These are phyloP conservation scores for Xenopus laevis DNA, from an alignment of 2,113 vertebrate genomes.

Conservation along the genomic window DNA sequence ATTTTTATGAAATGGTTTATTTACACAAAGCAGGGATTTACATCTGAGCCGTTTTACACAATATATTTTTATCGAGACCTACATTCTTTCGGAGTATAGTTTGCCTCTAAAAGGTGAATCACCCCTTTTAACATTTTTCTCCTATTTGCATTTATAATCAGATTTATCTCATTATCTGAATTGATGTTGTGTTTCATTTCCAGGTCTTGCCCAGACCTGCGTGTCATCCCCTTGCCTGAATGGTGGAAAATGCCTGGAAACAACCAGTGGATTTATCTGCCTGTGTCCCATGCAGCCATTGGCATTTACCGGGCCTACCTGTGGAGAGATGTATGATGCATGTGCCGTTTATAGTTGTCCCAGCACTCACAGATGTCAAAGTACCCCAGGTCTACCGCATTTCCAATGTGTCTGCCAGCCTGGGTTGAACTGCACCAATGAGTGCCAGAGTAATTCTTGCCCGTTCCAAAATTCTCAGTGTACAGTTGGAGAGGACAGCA, in stretches of 20 bases:
- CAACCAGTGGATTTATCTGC: slow-evolving; percentile 66
- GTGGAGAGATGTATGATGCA: slow-evolving; percentile 67
- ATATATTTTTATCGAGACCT: too few relatives aligned
- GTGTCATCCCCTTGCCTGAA: slow-evolving; percentile 74
- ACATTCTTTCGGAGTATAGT: too few relatives aligned
- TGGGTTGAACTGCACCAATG: slow-evolving; percentile 52
- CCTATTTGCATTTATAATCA: too few relatives aligned
- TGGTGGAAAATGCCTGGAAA: slow-evolving; percentile 67
- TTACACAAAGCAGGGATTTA: too few relatives aligned
- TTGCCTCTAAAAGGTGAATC: too few relatives aligned
- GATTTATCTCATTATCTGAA: neutral
- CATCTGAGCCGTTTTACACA: too few relatives aligned
- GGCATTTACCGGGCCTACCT: slow-evolving; percentile 64
- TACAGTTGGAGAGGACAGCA: slow-evolving; percentile 52
- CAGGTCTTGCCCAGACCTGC: slow-evolving; percentile 64
- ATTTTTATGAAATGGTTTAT: too few relatives aligned
- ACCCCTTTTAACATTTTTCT: too few relatives aligned
- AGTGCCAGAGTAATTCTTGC: slow-evolving; percentile 72
- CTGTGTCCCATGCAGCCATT: slow-evolving; percentile 60
- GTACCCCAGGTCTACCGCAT: slow-evolving; percentile 51
- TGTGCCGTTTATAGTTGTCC: slow-evolving; percentile 52
- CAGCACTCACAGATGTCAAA: slow-evolving; percentile 56
- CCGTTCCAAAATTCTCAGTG: slow-evolving; percentile 56
- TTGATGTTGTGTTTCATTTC: slow-evolving; percentile 50
- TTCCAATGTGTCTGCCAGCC: slow-evolving; percentile 67